Evolutionary conservation across 2,113 vertebrate genomes (phyloP), one percentile per base, ranked within the genome.

Genomic region (Capreolus pygargus): DNA sequence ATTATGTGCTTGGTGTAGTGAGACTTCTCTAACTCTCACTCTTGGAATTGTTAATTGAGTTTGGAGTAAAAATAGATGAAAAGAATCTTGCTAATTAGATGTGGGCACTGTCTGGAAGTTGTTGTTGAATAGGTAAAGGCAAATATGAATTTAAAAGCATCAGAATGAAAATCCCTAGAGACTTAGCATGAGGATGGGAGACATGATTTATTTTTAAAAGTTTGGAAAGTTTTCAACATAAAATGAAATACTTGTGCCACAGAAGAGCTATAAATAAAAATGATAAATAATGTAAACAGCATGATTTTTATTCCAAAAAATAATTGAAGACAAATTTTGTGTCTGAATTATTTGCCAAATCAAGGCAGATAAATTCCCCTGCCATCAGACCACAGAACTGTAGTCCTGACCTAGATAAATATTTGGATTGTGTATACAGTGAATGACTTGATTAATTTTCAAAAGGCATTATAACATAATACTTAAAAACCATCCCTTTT

Each of bases 11-110:
- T 94, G 39, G 36, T 86, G 13, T 90, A 78, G 79, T 88, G 94
- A 88, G 92, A 98, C 16, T 81, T 96, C 25, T 83, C 6, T 89
- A 97, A 94, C 43, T 86, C 92, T 98, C 97, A 96, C 96, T 97
- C 87, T 97, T 79, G 74, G 45, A 96, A 98, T 93, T 98, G 58
- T 91, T 97, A 96, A 93, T 87, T 97, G 57, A 95, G 85, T 60
- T 58, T 91, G 30, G 86, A 86, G 61, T 97, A 90, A 97, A 98
- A 98, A 97, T 98, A 86, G 91, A 94, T 87, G 52, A 95, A 96
- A 95, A 93, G 43, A 95, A 91, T 91, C 89, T 96, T 90, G 93
- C 87, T 97, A 97, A 98, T 97, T 97, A 86, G 86, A 76, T 96
- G 52, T 64, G 74, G 21, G 70, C 45, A 87, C 39, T 83, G 36